Base-by-base conservation (phyloP, 1,140 invertebrate species). In the Ceratosolen fusciceps region DNA sequence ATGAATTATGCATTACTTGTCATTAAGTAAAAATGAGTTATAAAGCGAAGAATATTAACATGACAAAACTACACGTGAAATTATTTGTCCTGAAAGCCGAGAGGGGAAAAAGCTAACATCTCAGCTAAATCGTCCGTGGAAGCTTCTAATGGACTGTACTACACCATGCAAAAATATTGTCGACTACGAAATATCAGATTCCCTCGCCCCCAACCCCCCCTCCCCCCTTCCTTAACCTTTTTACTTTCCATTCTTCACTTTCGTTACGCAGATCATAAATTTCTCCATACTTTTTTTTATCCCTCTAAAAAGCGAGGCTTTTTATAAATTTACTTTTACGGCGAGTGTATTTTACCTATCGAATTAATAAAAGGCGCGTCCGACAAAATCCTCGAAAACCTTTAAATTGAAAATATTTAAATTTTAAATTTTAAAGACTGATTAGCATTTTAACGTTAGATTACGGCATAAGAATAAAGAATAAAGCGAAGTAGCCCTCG, bases 21-120 rank as follows among this genome's bases (percentile, higher is more conserved):
- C 16, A 71, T 74, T 71, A 82, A 85, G 84, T 87, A 87, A 85
- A n/a, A 84, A 85, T 83, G 78, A 82, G 82, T 77, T 81, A n/a
- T n/a, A 74, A 87, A 87, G 83, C 83, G 82, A 83, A 81, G 83
- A 84, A 87, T 88, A 89, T 90, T 89, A 90, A 85, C 87, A 90
- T 89, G 86, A 89, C 87, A 90, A 89, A 84, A 83, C 83, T 82
- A 81, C 87, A 84, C 87, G 88, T 87, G 85, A 89, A 89, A 89
- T 88, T 87, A 87, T 87, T 82, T 85, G 84, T 86, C 84, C 85
- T 89, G 88, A 90, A 90, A 89, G 88, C 86, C 77, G 74, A 67
- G 72, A 21, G 43, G 71, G n/a, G 77, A 83, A 80, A 82, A 84
- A 84, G 80, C 82, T 84, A 85, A 80, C 83, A 80, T 73, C 82